Percentiles rank a stretch among this genome's conserved stretches.
Conservation (phyloP, 2,797 vertebrate species). For the Psittacula derbiana region DNA sequence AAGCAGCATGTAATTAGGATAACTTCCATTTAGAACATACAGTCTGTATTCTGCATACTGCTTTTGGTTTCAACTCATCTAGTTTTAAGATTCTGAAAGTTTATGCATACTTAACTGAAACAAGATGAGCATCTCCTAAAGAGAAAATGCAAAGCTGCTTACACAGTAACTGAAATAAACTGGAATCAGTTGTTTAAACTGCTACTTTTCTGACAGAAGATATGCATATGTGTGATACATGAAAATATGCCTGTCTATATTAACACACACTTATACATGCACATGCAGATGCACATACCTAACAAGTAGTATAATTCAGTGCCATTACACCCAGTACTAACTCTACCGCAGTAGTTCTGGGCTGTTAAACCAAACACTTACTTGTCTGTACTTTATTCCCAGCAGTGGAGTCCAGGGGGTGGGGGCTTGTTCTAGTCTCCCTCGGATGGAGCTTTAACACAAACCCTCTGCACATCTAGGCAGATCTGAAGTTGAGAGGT, state of each 20-base stretch:
- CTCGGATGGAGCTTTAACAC: not conserved
- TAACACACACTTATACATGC: not conserved
- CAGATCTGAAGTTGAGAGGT: not conserved
- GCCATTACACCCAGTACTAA: not conserved
- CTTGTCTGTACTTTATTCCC: not conserved
- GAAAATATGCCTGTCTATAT: not conserved
- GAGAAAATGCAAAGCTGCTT: not conserved
- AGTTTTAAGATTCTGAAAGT: not conserved
- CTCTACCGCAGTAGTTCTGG: not conserved
- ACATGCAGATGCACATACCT: not conserved
- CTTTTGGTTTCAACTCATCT: not conserved
- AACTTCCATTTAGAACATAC: not conserved
- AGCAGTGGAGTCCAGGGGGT: not conserved
- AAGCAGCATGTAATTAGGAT: not conserved
- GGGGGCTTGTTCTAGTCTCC: not conserved
- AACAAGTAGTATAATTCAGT: not conserved
- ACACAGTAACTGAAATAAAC: not conserved
- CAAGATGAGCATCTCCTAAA: not conserved
- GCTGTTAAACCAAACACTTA: no score
- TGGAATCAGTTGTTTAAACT: not conserved
- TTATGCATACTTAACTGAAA: not conserved
- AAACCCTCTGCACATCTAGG: no score
- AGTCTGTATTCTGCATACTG: not conserved
- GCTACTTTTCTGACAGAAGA: not conserved
- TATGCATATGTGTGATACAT: fast-evolving